These are phyloP conservation scores for Drosophila sordidula DNA, from an alignment of 2,888 invertebrate species.

Conservation along the genomic window DNA sequence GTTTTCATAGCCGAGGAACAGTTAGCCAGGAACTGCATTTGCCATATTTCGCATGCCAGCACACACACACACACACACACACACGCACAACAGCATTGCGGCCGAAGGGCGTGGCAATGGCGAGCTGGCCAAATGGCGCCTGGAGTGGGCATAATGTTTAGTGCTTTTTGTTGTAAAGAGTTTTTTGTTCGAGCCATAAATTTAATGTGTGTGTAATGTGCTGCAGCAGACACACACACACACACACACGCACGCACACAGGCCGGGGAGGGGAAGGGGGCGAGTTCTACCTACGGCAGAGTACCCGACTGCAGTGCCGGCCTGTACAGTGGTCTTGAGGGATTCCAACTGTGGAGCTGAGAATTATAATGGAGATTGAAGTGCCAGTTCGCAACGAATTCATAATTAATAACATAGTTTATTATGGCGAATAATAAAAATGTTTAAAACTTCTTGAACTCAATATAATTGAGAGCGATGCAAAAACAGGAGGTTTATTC, in stretches of 20 bases:
- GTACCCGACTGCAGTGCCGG: constrained; percentile 16
- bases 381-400: background rate
- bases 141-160: constrained; percentile 70
- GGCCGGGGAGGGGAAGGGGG: background rate
- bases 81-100: constrained; percentile 6
- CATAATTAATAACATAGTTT: constrained; percentile 11
- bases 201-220: constrained; percentile 70
- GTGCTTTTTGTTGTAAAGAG: constrained; percentile 76
- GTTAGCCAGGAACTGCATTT: constrained; percentile 38
- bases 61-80: constrained; percentile 14
- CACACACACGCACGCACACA: constrained; percentile 7
- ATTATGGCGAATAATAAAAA: background rate
- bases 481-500: too few species aligned
- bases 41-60: constrained; percentile 40
- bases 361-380: constrained; percentile 9
- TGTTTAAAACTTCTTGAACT: background rate
- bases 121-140: constrained; percentile 14
- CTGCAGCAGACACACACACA: constrained; percentile 49
- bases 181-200: constrained; percentile 67
- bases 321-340: constrained; percentile 20
- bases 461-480: background rate
- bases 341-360: constrained; percentile 15
- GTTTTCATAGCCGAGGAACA: background rate
- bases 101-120: constrained; percentile 51
- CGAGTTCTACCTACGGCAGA: too few species aligned